Evolutionary conservation across 2,888 invertebrate species (phyloP).

Genomic region (Pasiphila rectangulata): DNA sequence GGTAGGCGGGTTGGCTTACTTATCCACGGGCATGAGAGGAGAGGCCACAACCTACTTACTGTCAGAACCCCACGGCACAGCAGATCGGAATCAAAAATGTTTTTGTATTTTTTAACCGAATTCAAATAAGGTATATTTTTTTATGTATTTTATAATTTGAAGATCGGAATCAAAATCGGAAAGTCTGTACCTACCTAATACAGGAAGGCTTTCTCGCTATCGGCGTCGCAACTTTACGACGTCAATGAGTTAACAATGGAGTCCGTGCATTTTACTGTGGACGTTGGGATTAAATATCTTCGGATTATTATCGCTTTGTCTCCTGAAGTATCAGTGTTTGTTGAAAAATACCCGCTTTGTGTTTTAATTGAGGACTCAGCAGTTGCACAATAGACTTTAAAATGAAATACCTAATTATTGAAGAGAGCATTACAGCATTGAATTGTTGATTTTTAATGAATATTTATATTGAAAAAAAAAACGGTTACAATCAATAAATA

Average conservation of each 20-base stretch:
- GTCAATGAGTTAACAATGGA: slow-evolving; percentile 59
- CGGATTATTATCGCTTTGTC: slow-evolving; percentile 44
- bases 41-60: too few species aligned
- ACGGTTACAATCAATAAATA: too few species aligned
- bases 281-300: slow-evolving; percentile 51
- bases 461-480: too few species aligned
- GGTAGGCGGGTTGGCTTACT: too few species aligned
- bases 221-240: slow-evolving; percentile 44
- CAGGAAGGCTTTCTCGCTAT: slow-evolving; percentile 20
- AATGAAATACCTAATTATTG: too few species aligned
- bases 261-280: slow-evolving; percentile 46
- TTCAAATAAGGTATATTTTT: too few species aligned
- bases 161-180: slow-evolving; percentile 9
- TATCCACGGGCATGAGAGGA: too few species aligned
- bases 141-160: not conserved
- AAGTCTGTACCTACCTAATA: slow-evolving; percentile 5
- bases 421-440: too few species aligned
- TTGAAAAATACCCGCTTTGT: slow-evolving; percentile 19
- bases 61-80: too few species aligned
- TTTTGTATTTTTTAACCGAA: too few species aligned
- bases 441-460: too few species aligned
- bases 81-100: too few species aligned
- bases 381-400: not conserved
- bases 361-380: slow-evolving; percentile 6
- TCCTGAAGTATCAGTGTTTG: slow-evolving; percentile 8